Base-by-base conservation (phyloP, 2,113 vertebrate genomes). In the Mixornis gularis region DNA sequence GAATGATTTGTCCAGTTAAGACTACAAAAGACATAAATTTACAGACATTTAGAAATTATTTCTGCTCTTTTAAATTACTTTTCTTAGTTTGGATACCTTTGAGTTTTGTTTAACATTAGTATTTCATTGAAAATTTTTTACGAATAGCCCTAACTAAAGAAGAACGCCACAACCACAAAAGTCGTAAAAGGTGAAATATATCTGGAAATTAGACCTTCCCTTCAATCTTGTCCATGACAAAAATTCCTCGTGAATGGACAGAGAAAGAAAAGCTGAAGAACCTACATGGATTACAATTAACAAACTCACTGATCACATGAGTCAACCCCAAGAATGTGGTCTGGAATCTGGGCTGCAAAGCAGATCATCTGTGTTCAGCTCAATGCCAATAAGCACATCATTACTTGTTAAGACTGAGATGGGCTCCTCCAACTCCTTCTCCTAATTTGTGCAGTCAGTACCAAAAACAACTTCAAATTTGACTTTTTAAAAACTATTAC, bases 191-290 rank as follows among this genome's bases (percentile, higher is more conserved):
- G 6, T 84, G 14, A 84, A 90, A 32, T 7, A 30, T 36, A 55
- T 21, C 21, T 53, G 48, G 36, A 92, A 90, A 78, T 56, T 17
- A 74, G 44, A 59, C 26, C 9, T 76, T 22, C 11, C 16, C 38
- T 78, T 36, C 48, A 79, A 38, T 18, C 6, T 81, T 65, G 9
- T 56, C 34, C 32, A 55, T 56, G 65, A 79, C 2, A 21, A 87
- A 79, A n/a, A 12, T 12, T 30, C 7, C 18, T 74, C 0, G 0
- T 46, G 49, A 88, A 72, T 13, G 30, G 30, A 16, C 32, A 16
- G 0, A 26, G 25, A 71, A 7, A 65, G 18, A 84, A 81, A 81
- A 86, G 22, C 17, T 41, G 21, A 74, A 90, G 30, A 21, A 56
- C 32, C 51, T 60, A 25, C 5, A 15, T 17, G 17, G 46, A 58